Conservation (phyloP, 2,797 vertebrate genomes). For the Sebastes hubbsi region DNA sequence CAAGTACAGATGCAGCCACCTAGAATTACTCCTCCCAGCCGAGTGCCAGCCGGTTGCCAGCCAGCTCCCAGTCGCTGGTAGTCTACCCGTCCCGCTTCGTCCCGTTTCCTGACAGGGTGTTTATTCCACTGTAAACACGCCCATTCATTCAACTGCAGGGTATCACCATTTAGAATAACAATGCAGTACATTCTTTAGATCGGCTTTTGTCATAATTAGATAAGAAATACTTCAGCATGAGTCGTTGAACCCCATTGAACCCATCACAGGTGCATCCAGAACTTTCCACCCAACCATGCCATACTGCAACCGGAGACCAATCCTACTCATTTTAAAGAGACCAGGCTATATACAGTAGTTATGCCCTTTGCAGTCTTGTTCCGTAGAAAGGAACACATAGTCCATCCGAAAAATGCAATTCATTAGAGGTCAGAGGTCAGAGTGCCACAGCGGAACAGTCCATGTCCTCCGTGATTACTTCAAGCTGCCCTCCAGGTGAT, state of each 20-base stretch:
- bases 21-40: too few species aligned
- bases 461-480: slow-evolving; percentile 22
- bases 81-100: too few species aligned
- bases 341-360: background rate
- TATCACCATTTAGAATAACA: too few species aligned
- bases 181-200: background rate
- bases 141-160: too few species aligned
- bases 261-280: background rate
- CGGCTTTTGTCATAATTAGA: background rate
- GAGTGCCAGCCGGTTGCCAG: too few species aligned
- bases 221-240: background rate
- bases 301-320: background rate
- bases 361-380: background rate
- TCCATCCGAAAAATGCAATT: slow-evolving; percentile 11
- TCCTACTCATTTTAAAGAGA: background rate
- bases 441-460: background rate
- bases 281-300: background rate
- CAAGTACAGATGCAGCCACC: background rate
- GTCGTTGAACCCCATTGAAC: background rate
- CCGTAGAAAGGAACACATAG: background rate
- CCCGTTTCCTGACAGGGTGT: too few species aligned
- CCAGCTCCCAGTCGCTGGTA: too few species aligned
- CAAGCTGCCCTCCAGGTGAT: slow-evolving; percentile 49
- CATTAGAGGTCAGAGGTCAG: slow-evolving; percentile 29
- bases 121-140: background rate